Base-by-base conservation (phyloP, 2,797 vertebrate species). In the Gallirallus australis region DNA sequence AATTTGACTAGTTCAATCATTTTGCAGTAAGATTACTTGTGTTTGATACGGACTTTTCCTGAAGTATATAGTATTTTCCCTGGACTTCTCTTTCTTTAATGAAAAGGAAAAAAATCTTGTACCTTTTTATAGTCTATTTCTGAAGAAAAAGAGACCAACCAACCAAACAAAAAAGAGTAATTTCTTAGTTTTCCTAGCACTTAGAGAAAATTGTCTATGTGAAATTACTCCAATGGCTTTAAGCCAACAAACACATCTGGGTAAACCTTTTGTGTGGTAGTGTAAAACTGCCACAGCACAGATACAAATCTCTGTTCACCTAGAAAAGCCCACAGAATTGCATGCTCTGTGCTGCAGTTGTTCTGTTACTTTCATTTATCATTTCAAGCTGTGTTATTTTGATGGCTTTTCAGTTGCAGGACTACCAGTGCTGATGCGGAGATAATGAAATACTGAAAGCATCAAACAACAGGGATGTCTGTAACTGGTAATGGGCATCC, bases 371-470 rank as follows among this genome's bases (percentile, higher is more conserved):
- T 98, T 98, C 97, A 97, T 98, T 98, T 98, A 97, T 98, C 97
- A 98, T 97, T 97, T 98, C 98, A 98, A 98, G 97, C 98, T 97
- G 98, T 42, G 91, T 96, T 98, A 94, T 98, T 98, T 96, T 97
- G 97, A 98, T 98, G 97, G 96, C 91, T 98, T 98, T 98, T 98
- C 97, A 96, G 95, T 97, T 97, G 92, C 94, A 96, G 95, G 93
- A 97, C 87, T 96, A 93, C 91, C 81, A 98, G 98, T 98, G 98
- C 98, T 98, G 98, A 99, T 99, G 98, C 98, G 97, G 98, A 99
- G 98, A 99, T 99, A 99, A 99, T 99, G 98, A 99, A 99, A 99
- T 97, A 98, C 98, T 99, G 98, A 99, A 99, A 98, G 98, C 97
- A 97, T 98, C 97, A 98, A 98, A 98, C 98, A 98, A 97, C 98